These are phyloP conservation scores for Sylvilagus floridanus DNA, from an alignment of 2,797 vertebrate genomes.

Conservation along the genomic window DNA sequence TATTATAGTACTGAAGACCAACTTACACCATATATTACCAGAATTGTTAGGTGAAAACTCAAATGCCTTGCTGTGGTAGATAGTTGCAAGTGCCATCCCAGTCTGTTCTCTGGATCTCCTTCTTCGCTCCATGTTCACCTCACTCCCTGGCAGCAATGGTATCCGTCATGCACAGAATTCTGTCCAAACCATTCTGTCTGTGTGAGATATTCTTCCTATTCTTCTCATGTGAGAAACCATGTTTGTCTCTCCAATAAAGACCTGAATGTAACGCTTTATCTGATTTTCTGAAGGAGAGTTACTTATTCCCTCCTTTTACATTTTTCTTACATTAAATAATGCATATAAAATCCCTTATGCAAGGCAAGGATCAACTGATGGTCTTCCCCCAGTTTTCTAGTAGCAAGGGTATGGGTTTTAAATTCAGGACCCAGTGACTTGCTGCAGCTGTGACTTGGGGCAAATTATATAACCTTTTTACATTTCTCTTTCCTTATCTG, in stretches of 20 bases:
- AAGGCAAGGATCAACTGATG: neutral
- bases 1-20: too few species aligned
- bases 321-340: constrained; percentile 1
- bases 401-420: neutral
- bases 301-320: neutral
- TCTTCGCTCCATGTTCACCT: neutral
- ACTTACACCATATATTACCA: too few species aligned
- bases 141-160: neutral
- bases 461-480: neutral
- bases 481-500: neutral
- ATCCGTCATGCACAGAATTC: neutral
- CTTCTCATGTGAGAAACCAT: neutral
- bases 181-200: neutral
- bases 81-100: neutral
- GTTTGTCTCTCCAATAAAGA: neutral
- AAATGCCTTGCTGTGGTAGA: neutral
- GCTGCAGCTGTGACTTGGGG: neutral
- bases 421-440: neutral
- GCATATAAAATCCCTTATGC: neutral
- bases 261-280: neutral
- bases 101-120: neutral
- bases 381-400: neutral
- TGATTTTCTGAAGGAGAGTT: neutral
- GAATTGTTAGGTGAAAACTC: neutral
- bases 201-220: neutral